phyloP scores from a whole-genome alignment of 2,888 invertebrate species.

The Amiota communis region DNA sequence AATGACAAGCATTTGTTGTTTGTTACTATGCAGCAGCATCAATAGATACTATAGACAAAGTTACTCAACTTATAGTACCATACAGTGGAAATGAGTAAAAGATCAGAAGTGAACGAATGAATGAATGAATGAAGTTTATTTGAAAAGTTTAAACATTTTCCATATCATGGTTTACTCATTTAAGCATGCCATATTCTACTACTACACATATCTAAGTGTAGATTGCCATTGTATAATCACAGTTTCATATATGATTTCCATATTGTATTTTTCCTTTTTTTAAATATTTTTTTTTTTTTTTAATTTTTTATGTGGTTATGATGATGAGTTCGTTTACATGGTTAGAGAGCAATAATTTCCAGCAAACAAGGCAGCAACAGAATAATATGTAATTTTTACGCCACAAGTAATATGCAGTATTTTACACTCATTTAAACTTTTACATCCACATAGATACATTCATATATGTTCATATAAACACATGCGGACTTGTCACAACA shows the following conservation, averaged over 20 bases:
- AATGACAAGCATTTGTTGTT: constrained; percentile 1
- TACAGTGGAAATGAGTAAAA: constrained; percentile 40
- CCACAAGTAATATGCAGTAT: constrained; percentile 31
- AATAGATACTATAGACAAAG: background rate
- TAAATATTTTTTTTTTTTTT: constrained; percentile 21
- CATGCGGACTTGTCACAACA: too few relatives aligned
- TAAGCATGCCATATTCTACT: background rate
- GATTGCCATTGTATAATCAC: constrained; percentile 7
- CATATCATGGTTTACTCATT: constrained; percentile 34
- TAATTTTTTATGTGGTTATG: constrained; percentile 5
- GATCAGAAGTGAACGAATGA: constrained; percentile 38
- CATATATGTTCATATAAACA: too few relatives aligned
- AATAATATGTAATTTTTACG: constrained; percentile 40
- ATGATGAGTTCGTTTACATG: constrained; percentile 23
- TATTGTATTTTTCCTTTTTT: constrained; percentile 19
- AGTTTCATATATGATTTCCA: background rate
- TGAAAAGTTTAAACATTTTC: constrained; percentile 57
- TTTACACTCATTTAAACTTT: constrained; percentile 6
- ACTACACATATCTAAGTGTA: background rate
- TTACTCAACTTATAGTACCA: constrained; percentile 29
- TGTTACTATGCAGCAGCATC: background rate
- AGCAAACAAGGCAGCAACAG: constrained; percentile 42
- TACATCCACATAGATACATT: background rate
- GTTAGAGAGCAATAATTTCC: constrained; percentile 41
- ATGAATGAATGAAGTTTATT: constrained; percentile 54